Base-by-base conservation (phyloP, 2,888 invertebrate species). In the Polia nebulosa region DNA sequence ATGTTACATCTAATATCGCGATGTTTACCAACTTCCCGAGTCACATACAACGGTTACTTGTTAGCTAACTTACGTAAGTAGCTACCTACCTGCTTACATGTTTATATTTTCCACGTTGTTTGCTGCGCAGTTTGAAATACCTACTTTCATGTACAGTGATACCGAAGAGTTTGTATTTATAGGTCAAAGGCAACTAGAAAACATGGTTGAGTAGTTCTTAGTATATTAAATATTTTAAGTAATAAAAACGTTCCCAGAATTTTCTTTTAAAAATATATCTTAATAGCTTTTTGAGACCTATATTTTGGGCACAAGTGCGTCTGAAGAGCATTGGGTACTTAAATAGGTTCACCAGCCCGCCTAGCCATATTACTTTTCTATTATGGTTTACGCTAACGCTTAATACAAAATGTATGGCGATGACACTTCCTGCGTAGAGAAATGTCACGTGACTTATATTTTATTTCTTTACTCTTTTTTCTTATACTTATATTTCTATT, bases 1-100 rank as follows among this genome's bases (percentile, higher is more conserved):
- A 36, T 45, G 5, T 69, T 17, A 32, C 32, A 53, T 55, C n/a
- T 44, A 44, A 66, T 68, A 36, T 29, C 45, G 45, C 25, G 7
- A 51, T 49, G 41, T 34, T 58, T 44, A 51, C 59, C 41, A 36
- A 70, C 41, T 36, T 34, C 3, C 34, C 27, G 22, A 59, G 60
- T 29, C n/a, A 29, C 71, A 51, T 44, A 29, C 44, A n/a, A 69
- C 22, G 22, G 49, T 22, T 11, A 45, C 36, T 44, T 29, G 29
- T 36, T 17, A 39, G 17, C 8, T 29, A 20, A 25, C n/a, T 41
- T 44, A 71, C 34, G 11, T 58, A 57, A 44, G 29, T 44, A 36
- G n/a, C 6, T 34, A 45, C 13, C 6, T 34, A 45, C 13, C 3
- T 20, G 17, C 7, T 32, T 20, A 20, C n/a, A 11, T 59, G n/a